Evolutionary conservation across 2,888 invertebrate species (phyloP).

Genomic region (Aproaerema taeniolella): DNA sequence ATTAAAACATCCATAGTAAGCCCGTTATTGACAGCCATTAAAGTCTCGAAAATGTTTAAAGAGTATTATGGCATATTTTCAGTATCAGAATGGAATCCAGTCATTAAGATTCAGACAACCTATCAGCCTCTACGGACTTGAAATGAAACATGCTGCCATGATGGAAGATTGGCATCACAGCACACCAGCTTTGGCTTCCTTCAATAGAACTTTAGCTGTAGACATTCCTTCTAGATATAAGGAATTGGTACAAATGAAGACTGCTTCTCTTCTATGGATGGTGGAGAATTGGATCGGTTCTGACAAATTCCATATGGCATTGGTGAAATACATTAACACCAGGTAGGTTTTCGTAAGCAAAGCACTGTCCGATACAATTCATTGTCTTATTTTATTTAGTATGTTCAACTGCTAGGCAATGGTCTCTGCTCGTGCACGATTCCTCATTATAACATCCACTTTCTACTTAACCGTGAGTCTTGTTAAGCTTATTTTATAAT

Average conservation of each 20-base stretch:
- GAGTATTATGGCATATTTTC: too few relatives aligned
- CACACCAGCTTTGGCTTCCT: slow-evolving; percentile 47
- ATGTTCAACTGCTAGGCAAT: too few relatives aligned
- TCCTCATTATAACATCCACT: too few relatives aligned
- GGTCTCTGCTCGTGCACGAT: too few relatives aligned
- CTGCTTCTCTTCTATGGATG: slow-evolving; percentile 66
- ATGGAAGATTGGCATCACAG: slow-evolving; percentile 48
- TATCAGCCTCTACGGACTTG: slow-evolving; percentile 43
- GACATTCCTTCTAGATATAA: slow-evolving; percentile 52
- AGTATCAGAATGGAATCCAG: slow-evolving; percentile 45
- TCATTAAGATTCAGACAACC: slow-evolving; percentile 24
- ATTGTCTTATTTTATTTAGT: too few relatives aligned
- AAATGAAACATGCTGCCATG: slow-evolving; percentile 60
- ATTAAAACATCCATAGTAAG: too few relatives aligned
- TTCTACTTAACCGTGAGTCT: too few relatives aligned
- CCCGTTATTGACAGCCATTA: too few relatives aligned
- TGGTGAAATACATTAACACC: slow-evolving; percentile 56
- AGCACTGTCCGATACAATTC: too few relatives aligned
- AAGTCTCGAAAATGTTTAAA: too few relatives aligned
- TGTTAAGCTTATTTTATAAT: too few relatives aligned
- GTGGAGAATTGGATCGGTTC: slow-evolving; percentile 63
- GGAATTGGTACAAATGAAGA: slow-evolving; percentile 57
- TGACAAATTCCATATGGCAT: slow-evolving; percentile 45
- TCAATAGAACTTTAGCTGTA: slow-evolving; percentile 49
- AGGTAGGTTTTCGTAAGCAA: slow-evolving; percentile 24